These are phyloP conservation scores for Zingel zingel DNA, from an alignment of 2,113 vertebrate species.

Conservation along the genomic window DNA sequence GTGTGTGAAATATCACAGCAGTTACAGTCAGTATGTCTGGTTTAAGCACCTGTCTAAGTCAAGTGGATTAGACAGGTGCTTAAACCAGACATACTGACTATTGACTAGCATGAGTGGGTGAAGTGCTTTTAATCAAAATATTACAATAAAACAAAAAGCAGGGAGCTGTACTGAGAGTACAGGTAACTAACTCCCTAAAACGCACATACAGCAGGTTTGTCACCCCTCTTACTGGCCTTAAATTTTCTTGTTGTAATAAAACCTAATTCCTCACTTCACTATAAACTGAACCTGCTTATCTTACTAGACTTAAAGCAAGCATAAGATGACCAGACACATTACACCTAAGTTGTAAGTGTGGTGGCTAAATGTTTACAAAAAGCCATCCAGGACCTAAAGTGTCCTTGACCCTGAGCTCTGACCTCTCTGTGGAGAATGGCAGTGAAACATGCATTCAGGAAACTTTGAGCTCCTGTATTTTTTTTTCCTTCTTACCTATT, in stretches of 20 bases:
- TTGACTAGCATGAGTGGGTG: no score
- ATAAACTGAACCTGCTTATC: background rate
- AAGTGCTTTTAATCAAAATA: background rate
- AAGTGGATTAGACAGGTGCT: background rate
- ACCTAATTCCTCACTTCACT: background rate
- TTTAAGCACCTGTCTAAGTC: background rate
- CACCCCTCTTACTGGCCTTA: background rate
- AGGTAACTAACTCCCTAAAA: background rate
- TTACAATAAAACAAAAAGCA: background rate
- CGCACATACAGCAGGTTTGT: background rate
- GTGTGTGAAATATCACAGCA: constrained; percentile 10
- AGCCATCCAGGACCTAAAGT: background rate
- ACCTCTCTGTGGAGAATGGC: background rate
- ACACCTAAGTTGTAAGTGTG: background rate
- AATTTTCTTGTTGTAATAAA: constrained; percentile 9
- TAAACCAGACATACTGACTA: no score
- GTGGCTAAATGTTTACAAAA: background rate
- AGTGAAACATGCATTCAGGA: constrained; percentile 1
- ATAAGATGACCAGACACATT: background rate
- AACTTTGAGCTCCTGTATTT: background rate
- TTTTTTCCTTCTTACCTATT: constrained; percentile 85
- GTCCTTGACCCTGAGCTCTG: background rate
- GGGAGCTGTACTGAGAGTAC: background rate
- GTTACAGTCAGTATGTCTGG: background rate
- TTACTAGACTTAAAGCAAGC: background rate